Conservation (phyloP, 2,113 vertebrate species). For the Prinia subflava region DNA sequence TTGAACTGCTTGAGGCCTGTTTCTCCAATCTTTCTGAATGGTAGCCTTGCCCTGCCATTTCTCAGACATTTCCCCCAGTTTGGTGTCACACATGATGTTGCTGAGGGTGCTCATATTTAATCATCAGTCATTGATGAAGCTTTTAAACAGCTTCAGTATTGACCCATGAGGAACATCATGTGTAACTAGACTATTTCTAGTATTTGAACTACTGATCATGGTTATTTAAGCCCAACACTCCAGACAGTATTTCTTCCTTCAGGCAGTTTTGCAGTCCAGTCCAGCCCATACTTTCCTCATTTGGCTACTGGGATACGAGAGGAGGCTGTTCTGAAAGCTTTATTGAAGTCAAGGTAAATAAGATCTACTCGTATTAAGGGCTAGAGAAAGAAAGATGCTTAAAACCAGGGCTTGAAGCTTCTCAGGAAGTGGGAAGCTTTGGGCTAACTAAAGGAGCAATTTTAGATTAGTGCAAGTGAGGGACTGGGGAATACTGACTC, state of each 20-base stretch:
- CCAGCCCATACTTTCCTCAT: background rate
- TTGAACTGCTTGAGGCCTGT: background rate
- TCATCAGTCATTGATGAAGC: background rate
- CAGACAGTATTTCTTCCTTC: background rate
- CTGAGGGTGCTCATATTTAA: background rate
- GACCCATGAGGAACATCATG: background rate
- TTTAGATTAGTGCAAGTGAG: background rate
- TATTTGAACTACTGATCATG: background rate
- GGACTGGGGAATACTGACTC: background rate
- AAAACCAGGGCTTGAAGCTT: background rate
- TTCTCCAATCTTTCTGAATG: background rate
- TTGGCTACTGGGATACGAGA: background rate
- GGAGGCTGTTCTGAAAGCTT: background rate
- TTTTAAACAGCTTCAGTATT: background rate
- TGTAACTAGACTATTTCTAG: background rate
- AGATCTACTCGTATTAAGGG: background rate
- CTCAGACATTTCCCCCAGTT: background rate
- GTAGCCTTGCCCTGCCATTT: background rate
- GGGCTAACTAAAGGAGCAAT: background rate
- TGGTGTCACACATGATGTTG: background rate
- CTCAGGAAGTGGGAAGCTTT: background rate
- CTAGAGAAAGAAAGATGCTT: background rate
- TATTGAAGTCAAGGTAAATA: background rate
- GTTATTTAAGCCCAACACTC: background rate
- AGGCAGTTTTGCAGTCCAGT: background rate